Conservation (phyloP, 2,888 invertebrate species). For the Agrochola macilenta region DNA sequence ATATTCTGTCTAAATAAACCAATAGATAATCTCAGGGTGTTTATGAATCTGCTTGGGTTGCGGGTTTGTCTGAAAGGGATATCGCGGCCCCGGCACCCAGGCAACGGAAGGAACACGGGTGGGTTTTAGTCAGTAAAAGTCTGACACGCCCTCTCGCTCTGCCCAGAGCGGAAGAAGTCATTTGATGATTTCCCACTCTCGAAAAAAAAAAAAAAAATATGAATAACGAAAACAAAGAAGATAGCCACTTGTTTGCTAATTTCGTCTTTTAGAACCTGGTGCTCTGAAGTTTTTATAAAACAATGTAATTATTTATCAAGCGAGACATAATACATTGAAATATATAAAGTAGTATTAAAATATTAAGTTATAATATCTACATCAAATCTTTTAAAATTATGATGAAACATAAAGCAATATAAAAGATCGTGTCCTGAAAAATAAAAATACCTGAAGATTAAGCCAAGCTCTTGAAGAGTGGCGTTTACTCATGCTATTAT, state of each 20-base stretch:
- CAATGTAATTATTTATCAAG: neutral
- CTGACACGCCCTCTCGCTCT: too few relatives aligned
- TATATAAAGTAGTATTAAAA: neutral
- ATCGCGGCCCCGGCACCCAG: too few relatives aligned
- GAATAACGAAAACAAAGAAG: neutral
- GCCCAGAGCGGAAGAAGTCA: too few relatives aligned
- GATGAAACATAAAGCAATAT: neutral
- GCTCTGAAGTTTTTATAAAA: neutral
- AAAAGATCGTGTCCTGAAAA: slow-evolving; percentile 21
- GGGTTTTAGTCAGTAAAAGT: too few relatives aligned
- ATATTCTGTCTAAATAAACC: neutral
- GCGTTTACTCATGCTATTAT: slow-evolving; percentile 64
- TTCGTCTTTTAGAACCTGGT: neutral
- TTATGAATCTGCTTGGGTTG: too few relatives aligned
- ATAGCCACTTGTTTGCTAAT: neutral
- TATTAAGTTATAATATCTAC: neutral
- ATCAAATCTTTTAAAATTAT: neutral
- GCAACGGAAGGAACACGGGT: too few relatives aligned
- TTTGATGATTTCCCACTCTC: too few relatives aligned
- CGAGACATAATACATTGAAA: neutral
- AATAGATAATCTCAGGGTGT: too few relatives aligned
- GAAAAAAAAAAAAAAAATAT: too few relatives aligned
- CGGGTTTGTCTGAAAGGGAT: too few relatives aligned
- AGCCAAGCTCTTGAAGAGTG: slow-evolving; percentile 20
- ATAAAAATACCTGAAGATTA: slow-evolving; percentile 40